These are phyloP conservation scores for Rhabdornis inornatus DNA, from an alignment of 2,113 vertebrate genomes.

Conservation along the genomic window DNA sequence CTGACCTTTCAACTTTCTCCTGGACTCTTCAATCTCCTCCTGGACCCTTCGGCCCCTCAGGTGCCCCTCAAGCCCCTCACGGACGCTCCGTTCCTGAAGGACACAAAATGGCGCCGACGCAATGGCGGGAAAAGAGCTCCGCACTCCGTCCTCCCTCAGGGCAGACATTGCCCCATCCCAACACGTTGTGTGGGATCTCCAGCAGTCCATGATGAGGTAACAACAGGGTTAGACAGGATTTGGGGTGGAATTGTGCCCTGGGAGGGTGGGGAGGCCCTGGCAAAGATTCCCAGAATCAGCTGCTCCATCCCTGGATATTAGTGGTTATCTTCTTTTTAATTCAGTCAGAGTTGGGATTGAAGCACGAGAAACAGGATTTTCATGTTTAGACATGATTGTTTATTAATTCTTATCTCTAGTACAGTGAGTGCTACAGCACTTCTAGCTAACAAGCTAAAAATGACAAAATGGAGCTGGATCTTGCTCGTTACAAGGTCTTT, in stretches of 20 bases:
- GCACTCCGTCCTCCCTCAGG: neutral
- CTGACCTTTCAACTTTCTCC: neutral
- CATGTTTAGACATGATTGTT: too few relatives aligned
- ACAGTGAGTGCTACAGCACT: too few relatives aligned
- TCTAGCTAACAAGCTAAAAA: too few relatives aligned
- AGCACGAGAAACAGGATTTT: too few relatives aligned
- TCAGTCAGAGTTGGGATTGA: too few relatives aligned
- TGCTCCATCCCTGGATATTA: neutral
- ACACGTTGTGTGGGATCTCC: fast-evolving
- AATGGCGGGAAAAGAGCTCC: neutral
- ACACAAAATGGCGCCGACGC: neutral
- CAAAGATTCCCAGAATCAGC: neutral
- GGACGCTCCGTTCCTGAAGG: fast-evolving
- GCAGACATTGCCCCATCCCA: neutral
- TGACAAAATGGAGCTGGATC: too few relatives aligned
- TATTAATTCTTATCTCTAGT: too few relatives aligned
- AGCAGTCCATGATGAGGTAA: fast-evolving
- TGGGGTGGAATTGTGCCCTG: neutral
- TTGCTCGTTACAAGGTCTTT: too few relatives aligned
- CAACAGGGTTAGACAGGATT: fast-evolving
- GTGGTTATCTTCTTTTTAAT: too few relatives aligned
- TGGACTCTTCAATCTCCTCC: neutral
- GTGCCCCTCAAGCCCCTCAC: neutral
- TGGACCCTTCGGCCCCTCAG: neutral
- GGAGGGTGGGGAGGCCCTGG: neutral